These are phyloP conservation scores for Lates calcarifer DNA, from an alignment of 2,113 vertebrate genomes.

Conservation along the genomic window DNA sequence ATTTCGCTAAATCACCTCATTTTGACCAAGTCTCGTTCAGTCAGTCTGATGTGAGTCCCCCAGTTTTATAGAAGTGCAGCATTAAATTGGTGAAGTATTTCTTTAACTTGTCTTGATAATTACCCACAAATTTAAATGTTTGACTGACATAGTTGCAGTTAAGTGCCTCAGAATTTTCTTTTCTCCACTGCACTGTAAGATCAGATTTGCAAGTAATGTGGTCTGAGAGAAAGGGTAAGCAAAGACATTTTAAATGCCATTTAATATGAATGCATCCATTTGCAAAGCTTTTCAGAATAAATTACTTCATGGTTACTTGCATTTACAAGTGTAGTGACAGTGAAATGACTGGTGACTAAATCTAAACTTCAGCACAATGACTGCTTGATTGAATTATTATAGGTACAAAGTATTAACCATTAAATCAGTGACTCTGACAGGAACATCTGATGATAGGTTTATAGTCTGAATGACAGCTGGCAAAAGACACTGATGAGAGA, in stretches of 20 bases:
- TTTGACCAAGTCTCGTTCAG: no score
- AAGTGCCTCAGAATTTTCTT: neutral
- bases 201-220: neutral
- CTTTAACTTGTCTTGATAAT: neutral
- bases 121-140: neutral
- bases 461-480: conserved; percentile 35
- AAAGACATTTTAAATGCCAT: neutral
- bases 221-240: neutral
- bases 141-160: neutral
- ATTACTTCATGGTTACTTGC: neutral
- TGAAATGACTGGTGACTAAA: neutral
- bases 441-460: conserved; percentile 16
- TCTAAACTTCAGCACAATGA: neutral
- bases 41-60: neutral
- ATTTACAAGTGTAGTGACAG: neutral
- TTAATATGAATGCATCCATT: neutral
- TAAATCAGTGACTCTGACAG: conserved; percentile 8
- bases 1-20: no score
- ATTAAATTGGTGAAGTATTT: neutral
- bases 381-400: conserved; percentile 16
- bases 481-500: conserved; percentile 14
- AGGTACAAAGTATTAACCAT: neutral
- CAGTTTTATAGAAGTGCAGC: neutral
- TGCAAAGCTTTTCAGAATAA: neutral
- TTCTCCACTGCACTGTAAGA: neutral